phyloP scores from a whole-genome alignment of 2,797 vertebrate species.

The Gadopsis bispinosus region DNA sequence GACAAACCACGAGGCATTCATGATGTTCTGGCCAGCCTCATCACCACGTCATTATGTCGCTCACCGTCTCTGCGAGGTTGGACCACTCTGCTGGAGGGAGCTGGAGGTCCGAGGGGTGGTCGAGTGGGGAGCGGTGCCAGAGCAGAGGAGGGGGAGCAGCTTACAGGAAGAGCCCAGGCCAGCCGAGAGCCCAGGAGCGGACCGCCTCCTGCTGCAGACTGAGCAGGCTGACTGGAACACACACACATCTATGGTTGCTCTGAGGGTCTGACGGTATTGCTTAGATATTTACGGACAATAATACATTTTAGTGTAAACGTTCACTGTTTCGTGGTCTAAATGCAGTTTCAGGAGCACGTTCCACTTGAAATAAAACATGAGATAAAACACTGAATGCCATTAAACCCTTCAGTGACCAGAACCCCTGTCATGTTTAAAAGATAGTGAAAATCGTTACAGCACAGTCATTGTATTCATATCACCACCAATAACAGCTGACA shows the following conservation, averaged over 20 bases:
- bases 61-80: slow-evolving; percentile 89
- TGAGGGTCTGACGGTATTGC: background rate
- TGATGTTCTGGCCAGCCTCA: background rate
- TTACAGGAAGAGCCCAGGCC: slow-evolving; percentile 90
- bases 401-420: too few species aligned
- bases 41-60: background rate
- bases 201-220: slow-evolving; percentile 68
- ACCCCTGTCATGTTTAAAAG: too few species aligned
- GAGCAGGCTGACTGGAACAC: slow-evolving; percentile 63
- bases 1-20: background rate
- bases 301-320: background rate
- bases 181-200: slow-evolving; percentile 92
- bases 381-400: too few species aligned
- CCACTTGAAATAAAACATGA: too few species aligned
- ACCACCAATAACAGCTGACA: too few species aligned
- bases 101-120: slow-evolving; percentile 80
- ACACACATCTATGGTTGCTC: slow-evolving; percentile 8
- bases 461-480: too few species aligned
- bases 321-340: background rate
- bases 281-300: background rate
- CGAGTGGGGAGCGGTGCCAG: slow-evolving; percentile 84
- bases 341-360: too few species aligned
- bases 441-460: too few species aligned
- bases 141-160: slow-evolving; percentile 86
- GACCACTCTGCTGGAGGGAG: slow-evolving; percentile 79